These are phyloP conservation scores for Terrapene triunguis DNA, from an alignment of 2,113 vertebrate genomes.

Conservation along the genomic window DNA sequence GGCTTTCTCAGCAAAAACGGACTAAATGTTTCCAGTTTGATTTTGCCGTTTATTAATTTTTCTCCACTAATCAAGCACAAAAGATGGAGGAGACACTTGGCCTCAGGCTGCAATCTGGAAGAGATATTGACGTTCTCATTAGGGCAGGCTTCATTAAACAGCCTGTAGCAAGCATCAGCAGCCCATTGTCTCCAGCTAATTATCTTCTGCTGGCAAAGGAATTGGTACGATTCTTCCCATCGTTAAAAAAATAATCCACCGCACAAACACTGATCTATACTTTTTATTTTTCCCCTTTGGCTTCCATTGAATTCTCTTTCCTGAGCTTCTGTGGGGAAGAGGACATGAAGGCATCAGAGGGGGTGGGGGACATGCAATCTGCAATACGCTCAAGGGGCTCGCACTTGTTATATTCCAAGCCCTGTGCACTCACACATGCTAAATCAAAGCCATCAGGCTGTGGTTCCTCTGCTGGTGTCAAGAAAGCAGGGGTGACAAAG, in stretches of 20 bases:
- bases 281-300: neutral
- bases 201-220: slow-evolving; percentile 69
- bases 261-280: neutral
- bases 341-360: neutral
- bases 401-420: neutral
- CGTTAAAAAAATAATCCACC: slow-evolving; percentile 10
- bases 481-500: neutral
- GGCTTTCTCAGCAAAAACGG: neutral
- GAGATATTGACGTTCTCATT: slow-evolving; percentile 67
- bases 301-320: neutral
- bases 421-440: fast-evolving
- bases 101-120: slow-evolving; percentile 54
- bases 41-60: slow-evolving; percentile 13
- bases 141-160: slow-evolving; percentile 70
- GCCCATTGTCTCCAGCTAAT: slow-evolving; percentile 73
- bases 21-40: neutral
- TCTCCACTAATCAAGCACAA: slow-evolving; percentile 70
- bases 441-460: fast-evolving
- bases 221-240: slow-evolving; percentile 43
- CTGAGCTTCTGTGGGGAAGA: neutral
- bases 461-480: neutral
- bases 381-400: fast-evolving
- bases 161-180: slow-evolving; percentile 50
- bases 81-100: slow-evolving; percentile 68
- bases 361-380: neutral